Percentiles rank a stretch among this genome's conserved stretches.
Evolutionary conservation across 2,797 vertebrate genomes (phyloP).

Genomic region (Xiphophorus birchmanni): DNA sequence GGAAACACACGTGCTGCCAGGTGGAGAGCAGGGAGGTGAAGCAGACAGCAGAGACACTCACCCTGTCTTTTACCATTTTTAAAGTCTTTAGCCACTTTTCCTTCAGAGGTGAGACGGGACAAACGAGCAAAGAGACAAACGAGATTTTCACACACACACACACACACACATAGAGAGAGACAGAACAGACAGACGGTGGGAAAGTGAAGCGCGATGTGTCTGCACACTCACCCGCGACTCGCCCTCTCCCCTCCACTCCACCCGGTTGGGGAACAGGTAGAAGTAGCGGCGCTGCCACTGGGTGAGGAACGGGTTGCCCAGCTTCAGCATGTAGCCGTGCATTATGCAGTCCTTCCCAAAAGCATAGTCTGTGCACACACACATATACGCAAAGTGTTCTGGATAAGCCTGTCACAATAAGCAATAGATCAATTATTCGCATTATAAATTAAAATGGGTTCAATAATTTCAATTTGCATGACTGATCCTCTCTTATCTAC

Average conservation of each 20-base stretch:
- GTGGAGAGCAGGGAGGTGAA: constrained; percentile 24
- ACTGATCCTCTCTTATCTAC: too few relatives aligned
- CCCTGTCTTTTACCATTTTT: constrained; percentile 80
- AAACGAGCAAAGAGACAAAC: constrained; percentile 29
- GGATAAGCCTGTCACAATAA: too few relatives aligned
- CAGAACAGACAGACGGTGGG: background rate
- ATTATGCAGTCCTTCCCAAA: constrained; percentile 97
- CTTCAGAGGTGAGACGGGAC: constrained; percentile 73
- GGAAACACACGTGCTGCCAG: constrained; percentile 3
- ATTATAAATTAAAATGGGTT: too few relatives aligned
- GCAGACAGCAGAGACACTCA: constrained; percentile 76
- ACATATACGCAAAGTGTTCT: background rate
- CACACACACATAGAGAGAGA: background rate
- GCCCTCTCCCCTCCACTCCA: constrained; percentile 97
- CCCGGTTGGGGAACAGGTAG: constrained; percentile 97
- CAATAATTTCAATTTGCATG: too few relatives aligned
- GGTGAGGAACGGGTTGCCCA: constrained; percentile 96
- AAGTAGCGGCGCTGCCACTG: constrained; percentile 99
- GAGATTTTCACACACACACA: constrained; percentile 18
- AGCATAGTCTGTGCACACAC: constrained; percentile 86
- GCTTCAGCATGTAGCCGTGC: constrained; percentile 96
- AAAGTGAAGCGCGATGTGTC: background rate
- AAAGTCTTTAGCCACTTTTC: constrained; percentile 83
- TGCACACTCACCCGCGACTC: constrained; percentile 90
- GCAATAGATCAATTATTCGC: too few relatives aligned